These are phyloP conservation scores for Esox lucius DNA, from an alignment of 2,797 vertebrate genomes.

Conservation along the genomic window DNA sequence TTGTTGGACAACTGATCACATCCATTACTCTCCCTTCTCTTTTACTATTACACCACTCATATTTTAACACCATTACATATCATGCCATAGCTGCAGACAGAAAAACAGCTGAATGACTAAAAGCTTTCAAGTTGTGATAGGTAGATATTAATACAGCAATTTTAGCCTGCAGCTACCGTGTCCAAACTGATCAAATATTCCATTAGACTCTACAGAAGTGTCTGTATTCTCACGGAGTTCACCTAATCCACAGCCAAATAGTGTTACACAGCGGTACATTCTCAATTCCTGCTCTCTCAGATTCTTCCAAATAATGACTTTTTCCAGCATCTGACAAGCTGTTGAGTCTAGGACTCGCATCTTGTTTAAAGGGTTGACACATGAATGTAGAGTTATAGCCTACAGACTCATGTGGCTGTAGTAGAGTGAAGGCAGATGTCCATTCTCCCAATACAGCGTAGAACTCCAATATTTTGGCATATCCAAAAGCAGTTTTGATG, in stretches of 20 bases:
- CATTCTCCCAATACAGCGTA: background rate
- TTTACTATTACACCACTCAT: too few species aligned
- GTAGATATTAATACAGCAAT: background rate
- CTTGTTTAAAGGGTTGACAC: too few species aligned
- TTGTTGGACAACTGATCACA: too few species aligned
- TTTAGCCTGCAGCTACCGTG: background rate
- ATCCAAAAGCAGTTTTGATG: too few species aligned
- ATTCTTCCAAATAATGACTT: too few species aligned
- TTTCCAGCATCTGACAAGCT: too few species aligned
- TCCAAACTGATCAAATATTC: slow-evolving; percentile 17
- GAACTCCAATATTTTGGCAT: too few species aligned
- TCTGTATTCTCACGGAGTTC: background rate
- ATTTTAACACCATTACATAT: background rate
- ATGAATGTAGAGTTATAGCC: too few species aligned
- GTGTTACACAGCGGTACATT: too few species aligned
- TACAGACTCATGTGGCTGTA: background rate
- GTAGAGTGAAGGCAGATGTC: slow-evolving; percentile 23
- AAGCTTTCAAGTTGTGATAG: background rate
- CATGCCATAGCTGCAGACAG: background rate
- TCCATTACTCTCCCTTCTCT: background rate
- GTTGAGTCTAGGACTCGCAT: too few species aligned
- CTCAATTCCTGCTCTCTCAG: too few species aligned
- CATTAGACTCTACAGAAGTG: slow-evolving; percentile 1
- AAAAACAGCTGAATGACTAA: background rate
- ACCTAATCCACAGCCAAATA: background rate